phyloP scores from a whole-genome alignment of 2,888 invertebrate genomes.

The Eupithecia dodoneata region DNA sequence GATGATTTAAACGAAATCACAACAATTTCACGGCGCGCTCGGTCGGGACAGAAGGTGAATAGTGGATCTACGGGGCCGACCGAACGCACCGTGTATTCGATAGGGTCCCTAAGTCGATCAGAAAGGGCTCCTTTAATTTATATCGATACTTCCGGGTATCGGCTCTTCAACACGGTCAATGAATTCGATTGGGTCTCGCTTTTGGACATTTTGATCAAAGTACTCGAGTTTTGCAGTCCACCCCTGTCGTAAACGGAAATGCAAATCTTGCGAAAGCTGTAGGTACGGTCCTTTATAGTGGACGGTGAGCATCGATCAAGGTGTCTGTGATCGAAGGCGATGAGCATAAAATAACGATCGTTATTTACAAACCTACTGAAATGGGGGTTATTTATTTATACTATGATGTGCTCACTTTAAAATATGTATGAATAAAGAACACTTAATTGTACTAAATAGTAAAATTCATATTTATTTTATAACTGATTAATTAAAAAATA shows the following conservation, averaged over 20 bases:
- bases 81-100: neutral
- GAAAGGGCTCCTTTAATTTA: constrained; percentile 21
- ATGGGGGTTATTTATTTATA: neutral
- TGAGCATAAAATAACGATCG: no score
- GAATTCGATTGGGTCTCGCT: constrained; percentile 15
- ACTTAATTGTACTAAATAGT: no score
- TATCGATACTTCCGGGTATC: constrained; percentile 13
- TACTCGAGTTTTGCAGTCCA: neutral
- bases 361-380: neutral
- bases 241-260: neutral
- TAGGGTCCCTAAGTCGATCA: constrained; percentile 18
- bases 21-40: neutral
- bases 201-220: constrained; percentile 3
- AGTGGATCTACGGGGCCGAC: neutral
- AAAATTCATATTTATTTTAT: no score
- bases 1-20: neutral
- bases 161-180: neutral
- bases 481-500: no score
- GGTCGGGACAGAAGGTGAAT: no score
- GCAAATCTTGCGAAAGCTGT: neutral
- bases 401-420: neutral
- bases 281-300: neutral
- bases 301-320: neutral
- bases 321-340: no score
- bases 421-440: no score